Percentiles rank a stretch among this genome's conserved stretches.
phyloP scores from a whole-genome alignment of 2,888 invertebrate species.

The Artemia sinica region DNA sequence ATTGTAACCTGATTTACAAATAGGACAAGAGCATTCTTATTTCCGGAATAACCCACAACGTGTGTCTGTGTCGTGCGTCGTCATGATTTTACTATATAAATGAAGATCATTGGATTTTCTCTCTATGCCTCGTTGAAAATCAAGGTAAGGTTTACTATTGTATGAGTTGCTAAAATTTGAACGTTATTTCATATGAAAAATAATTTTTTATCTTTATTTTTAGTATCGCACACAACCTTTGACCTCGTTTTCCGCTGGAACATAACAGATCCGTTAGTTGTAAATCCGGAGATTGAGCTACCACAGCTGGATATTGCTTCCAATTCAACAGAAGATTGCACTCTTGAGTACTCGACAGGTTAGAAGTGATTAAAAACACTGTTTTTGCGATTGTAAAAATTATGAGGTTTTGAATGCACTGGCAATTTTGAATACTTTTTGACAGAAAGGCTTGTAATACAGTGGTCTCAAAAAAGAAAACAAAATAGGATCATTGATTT shows the following conservation, averaged over 20 bases:
- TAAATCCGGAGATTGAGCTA: constrained; percentile 68
- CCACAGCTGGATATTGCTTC: constrained; percentile 72
- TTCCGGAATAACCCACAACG: no score
- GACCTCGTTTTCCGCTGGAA: constrained; percentile 81
- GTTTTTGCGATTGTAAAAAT: no score
- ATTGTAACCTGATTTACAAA: no score
- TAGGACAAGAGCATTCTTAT: no score
- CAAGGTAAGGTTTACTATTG: not conserved
- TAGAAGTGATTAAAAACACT: constrained; percentile 24
- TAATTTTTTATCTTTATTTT: not conserved
- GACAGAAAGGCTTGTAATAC: no score
- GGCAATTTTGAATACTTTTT: no score
- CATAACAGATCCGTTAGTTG: constrained; percentile 64
- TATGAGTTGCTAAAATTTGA: not conserved
- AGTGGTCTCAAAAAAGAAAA: no score
- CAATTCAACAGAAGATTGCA: constrained; percentile 74
- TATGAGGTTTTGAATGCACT: no score
- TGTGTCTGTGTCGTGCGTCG: no score
- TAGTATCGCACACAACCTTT: constrained; percentile 74
- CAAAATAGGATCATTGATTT: no score
- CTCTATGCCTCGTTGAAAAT: not conserved
- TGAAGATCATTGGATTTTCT: constrained; percentile 11
- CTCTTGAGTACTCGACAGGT: constrained; percentile 65
- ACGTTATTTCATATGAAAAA: not conserved
- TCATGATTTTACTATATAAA: constrained; percentile 6